Base-by-base conservation (phyloP, 2,113 vertebrate species). In the Passer domesticus region DNA sequence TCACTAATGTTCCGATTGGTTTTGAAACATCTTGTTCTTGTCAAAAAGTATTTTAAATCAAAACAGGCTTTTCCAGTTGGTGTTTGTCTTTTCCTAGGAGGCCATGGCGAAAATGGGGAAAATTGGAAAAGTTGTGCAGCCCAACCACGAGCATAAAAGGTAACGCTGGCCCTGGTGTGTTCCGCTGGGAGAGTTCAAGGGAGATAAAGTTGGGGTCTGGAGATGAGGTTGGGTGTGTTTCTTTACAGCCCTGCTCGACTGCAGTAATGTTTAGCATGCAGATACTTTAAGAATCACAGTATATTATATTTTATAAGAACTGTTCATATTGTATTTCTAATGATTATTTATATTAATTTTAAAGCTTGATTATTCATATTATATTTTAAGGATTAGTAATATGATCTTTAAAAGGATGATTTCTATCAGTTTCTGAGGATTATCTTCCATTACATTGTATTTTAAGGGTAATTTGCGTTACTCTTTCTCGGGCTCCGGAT, bases 21-120 rank as follows among this genome's bases (percentile, higher is more conserved):
- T 91, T 83, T 94, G 83, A 96, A 90, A 97, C 95, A 94, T 97
- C 95, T 96, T 95, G 75, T 94, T 97, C 94, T 96, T 85, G 92
- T 94, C 94, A 93, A 91, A 77, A 94, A 96, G 70, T 84, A 97
- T 96, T 97, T 96, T 96, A 96, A 97, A 96, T 76, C 88, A 85
- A 96, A 97, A 86, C 95, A 96, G 67, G 77, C 95, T 46, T 95
- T 94, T 89, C 52, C 93, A 55, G 84, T 93, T 87, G 96, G 62
- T 94, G 80, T 94, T 96, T 96, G 83, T 95, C 84, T 58, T 97
- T 96, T 96, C 94, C 96, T 94, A 99, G 99, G 99, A 99, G 95
- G 99, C 99, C 52, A 99, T 99, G 99, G 97, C 96, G 74, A 98
- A 97, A 97, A 99, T 99, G 99, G 98, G 98, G 66, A 99, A 97